Conservation (phyloP, 2,797 vertebrate genomes). For the Chelmon rostratus region DNA sequence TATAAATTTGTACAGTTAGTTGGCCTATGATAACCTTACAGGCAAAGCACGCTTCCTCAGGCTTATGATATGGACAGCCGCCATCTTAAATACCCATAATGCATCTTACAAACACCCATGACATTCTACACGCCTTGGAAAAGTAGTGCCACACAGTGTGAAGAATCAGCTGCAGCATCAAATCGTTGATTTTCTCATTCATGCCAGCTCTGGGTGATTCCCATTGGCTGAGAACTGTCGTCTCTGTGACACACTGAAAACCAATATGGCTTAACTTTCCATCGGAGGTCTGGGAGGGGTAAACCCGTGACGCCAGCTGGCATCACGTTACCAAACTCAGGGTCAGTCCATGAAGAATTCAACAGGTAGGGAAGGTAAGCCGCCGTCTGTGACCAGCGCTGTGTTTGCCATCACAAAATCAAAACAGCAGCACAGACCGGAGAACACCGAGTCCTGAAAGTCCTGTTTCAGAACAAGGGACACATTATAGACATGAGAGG, state of each 20-base stretch:
- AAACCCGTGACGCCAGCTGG: conserved; percentile 59
- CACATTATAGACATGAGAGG: no score
- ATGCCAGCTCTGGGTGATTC: conserved; percentile 21
- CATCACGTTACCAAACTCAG: conserved; percentile 74
- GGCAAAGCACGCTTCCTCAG: no score
- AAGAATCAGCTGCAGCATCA: background rate
- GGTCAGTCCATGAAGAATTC: conserved; percentile 82
- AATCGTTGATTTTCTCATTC: conserved; percentile 22
- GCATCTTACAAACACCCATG: no score
- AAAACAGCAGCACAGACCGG: conserved; percentile 47
- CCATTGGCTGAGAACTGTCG: conserved; percentile 38
- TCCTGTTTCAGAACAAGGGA: conserved; percentile 13
- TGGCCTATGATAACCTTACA: background rate
- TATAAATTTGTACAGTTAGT: background rate
- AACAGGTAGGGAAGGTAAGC: conserved; percentile 64
- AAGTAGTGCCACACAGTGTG: no score
- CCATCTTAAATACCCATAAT: no score
- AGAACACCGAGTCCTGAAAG: background rate
- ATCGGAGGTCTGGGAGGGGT: conserved; percentile 38
- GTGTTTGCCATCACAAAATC: conserved; percentile 62
- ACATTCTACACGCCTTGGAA: no score
- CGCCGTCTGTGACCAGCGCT: conserved; percentile 67
- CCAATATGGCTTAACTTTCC: conserved; percentile 72
- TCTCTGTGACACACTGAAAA: conserved; percentile 65
- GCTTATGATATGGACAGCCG: no score